Base-by-base conservation (phyloP, 2,888 invertebrate species). In the Itoplectis maculator region DNA sequence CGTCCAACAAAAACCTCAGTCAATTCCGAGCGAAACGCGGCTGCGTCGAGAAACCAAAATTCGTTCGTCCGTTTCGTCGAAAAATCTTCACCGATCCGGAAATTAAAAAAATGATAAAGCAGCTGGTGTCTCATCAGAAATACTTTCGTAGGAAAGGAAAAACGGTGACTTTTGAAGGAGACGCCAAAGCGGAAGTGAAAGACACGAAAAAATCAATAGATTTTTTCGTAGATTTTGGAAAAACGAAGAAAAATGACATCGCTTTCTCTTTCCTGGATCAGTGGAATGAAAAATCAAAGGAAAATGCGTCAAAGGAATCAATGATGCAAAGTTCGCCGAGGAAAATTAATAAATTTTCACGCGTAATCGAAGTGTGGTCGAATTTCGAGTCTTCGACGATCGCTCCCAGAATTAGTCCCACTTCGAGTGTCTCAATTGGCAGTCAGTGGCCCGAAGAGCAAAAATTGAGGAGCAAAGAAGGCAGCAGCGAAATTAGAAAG, bases 361-460 rank as follows among this genome's bases (percentile, higher is more conserved):
- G 80, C 5, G 54, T 56, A 13, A 70, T 51, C 20, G 84, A 86
- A 4, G 59, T 56, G 0, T 84, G 79, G 84, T 86, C 86, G 40
- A 86, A 86, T 47, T 15, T 77, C 0, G 66, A 72, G 3, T 49
- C 37, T 20, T 35, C n/a, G 49, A 0, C 45, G 54, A 37, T 1
- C 6, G 29, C 35, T 18, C 40, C 3, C 0, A 49, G 11, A 3
- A 2, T 18, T 0, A 49, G 15, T n/a, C 18, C n/a, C 0, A 29
- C 42, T 1, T 68, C 79, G 0, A 76, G 51, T 20, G 35, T 61
- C 40, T 79, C 72, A 0, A 54, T 72, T 0, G 72, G 68, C 0
- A 79, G 68, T 23, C 72, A 54, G n/a, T 72, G 56, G 15, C 66
- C 79, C 0, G n/a, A 23, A 0, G 66, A 61, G 75, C 37, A 29